Evolutionary conservation across 2,888 invertebrate genomes (phyloP).

Genomic region (Clitarchus hookeri): DNA sequence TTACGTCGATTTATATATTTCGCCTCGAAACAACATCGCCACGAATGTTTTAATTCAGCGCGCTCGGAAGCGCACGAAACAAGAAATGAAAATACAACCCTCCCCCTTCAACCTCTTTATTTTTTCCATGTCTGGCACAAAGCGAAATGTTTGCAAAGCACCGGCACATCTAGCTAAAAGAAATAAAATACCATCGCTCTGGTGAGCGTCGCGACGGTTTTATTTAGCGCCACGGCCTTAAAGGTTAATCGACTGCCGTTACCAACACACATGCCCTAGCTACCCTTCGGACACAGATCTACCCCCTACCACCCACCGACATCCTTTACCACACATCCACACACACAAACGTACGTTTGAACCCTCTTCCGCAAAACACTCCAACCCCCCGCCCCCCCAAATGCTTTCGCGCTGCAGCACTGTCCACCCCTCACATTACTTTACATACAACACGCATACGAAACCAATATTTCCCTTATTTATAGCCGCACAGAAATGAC

Average conservation of each 20-base stretch:
- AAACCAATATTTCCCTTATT: slow-evolving; percentile 34
- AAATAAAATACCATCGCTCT: background rate
- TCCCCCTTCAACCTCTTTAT: background rate
- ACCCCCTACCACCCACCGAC: background rate
- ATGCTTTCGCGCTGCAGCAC: background rate
- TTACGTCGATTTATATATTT: background rate
- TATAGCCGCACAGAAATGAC: slow-evolving; percentile 39
- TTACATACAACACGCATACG: slow-evolving; percentile 19
- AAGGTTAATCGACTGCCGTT: background rate
- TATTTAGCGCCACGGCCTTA: background rate
- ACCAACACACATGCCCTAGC: background rate
- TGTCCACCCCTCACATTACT: background rate
- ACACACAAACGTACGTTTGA: too few relatives aligned
- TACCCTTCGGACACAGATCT: background rate
- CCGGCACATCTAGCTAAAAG: background rate
- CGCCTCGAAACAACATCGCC: background rate
- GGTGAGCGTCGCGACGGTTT: background rate
- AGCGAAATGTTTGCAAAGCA: background rate
- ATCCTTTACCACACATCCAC: background rate
- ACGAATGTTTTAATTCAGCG: background rate
- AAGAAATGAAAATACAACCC: background rate
- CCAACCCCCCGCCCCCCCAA: background rate
- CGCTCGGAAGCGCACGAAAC: background rate
- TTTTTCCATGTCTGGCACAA: too few relatives aligned
- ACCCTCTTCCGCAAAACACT: background rate